Evolutionary conservation across 2,888 invertebrate species (phyloP).

Genomic region (Rhamphomyia laevipes): DNA sequence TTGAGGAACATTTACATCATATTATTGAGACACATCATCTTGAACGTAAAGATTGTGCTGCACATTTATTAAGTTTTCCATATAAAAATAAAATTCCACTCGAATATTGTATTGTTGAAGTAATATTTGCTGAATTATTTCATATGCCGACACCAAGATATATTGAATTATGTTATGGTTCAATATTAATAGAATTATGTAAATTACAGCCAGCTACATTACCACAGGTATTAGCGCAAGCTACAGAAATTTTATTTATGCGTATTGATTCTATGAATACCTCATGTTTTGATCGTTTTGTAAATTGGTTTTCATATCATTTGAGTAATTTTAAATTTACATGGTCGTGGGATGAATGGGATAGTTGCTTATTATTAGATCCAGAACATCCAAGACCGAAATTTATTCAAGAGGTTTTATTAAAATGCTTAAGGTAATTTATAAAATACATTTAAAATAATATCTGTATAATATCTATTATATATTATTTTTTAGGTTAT

Average conservation of each 20-base stretch:
- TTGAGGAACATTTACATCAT: slow-evolving; percentile 93
- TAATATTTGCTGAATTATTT: slow-evolving; percentile 89
- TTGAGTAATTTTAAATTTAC: slow-evolving; percentile 98
- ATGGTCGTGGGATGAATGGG: slow-evolving; percentile 99
- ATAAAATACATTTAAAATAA: neutral
- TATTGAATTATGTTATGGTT: slow-evolving; percentile 87
- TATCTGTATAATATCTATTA: neutral
- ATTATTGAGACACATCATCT: slow-evolving; percentile 78
- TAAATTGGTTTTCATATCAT: slow-evolving; percentile 96
- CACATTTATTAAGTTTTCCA: slow-evolving; percentile 80
- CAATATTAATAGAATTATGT: slow-evolving; percentile 91
- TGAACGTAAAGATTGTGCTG: slow-evolving; percentile 93
- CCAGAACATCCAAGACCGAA: slow-evolving; percentile 85
- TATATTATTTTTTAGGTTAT: slow-evolving; percentile 50
- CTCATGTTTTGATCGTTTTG: slow-evolving; percentile 91
- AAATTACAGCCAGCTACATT: slow-evolving; percentile 93
- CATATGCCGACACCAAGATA: slow-evolving; percentile 81
- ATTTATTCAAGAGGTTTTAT: slow-evolving; percentile 85
- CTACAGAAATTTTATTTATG: slow-evolving; percentile 92
- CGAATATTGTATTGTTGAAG: slow-evolving; percentile 97
- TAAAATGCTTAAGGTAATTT: slow-evolving; percentile 72
- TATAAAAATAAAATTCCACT: slow-evolving; percentile 89
- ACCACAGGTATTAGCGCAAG: slow-evolving; percentile 96
- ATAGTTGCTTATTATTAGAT: slow-evolving; percentile 71
- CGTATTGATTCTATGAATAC: slow-evolving; percentile 96